A percentile compares a stretch with the other conserved stretches of the same genome.
These are phyloP conservation scores for Diarsia brunnea DNA, from an alignment of 2,888 invertebrate genomes.

Conservation along the genomic window DNA sequence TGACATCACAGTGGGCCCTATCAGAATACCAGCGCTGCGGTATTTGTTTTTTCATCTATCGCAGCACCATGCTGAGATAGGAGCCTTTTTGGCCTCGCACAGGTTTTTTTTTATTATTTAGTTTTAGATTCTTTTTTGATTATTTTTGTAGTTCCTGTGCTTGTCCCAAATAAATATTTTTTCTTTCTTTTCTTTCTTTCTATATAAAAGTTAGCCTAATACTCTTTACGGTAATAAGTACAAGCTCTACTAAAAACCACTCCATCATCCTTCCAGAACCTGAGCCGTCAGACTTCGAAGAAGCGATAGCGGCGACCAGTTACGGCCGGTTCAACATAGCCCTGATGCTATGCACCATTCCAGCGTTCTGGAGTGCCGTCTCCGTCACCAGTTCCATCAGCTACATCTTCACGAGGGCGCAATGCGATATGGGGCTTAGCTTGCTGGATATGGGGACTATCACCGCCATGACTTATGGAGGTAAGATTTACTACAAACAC, in stretches of 20 bases:
- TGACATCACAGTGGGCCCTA: too few species aligned
- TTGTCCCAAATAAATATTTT: too few species aligned
- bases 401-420: conserved; percentile 94
- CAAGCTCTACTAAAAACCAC: background rate
- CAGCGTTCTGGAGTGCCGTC: conserved; percentile 92
- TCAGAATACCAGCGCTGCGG: too few species aligned
- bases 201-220: background rate
- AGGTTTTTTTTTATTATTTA: too few species aligned
- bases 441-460: conserved; percentile 93
- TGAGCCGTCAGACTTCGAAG: conserved; percentile 92
- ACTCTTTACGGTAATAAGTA: background rate
- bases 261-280: conserved; percentile 52
- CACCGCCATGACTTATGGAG: conserved; percentile 93
- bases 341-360: conserved; percentile 91
- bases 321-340: conserved; percentile 93
- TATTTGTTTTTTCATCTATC: too few species aligned
- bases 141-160: too few species aligned
- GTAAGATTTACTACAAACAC: conserved; percentile 77
- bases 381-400: conserved; percentile 94
- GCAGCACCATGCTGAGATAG: too few species aligned
- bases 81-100: too few species aligned
- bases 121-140: too few species aligned
- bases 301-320: conserved; percentile 92
- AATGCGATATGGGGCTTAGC: conserved; percentile 93
- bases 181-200: too few species aligned